These are phyloP conservation scores for Drosophila melanosoma DNA, from an alignment of 2,888 invertebrate species.

Conservation along the genomic window DNA sequence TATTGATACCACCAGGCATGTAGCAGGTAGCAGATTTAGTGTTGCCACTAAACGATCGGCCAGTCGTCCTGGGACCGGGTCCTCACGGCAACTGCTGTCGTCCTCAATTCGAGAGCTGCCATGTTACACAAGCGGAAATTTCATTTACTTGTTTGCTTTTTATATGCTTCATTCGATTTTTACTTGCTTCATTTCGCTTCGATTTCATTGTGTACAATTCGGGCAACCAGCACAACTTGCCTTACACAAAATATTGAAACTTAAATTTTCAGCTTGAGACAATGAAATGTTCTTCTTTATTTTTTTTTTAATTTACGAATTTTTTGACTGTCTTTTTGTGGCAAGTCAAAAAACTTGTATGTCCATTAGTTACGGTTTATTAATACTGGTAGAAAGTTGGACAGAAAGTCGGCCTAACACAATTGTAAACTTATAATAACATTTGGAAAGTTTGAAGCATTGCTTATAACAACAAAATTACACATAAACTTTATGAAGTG, in stretches of 20 bases:
- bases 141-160: constrained; percentile 77
- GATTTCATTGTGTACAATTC: constrained; percentile 44
- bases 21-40: constrained; percentile 40
- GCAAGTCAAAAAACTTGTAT: constrained; percentile 20
- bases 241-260: constrained; percentile 39
- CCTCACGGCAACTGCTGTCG: constrained; percentile 12
- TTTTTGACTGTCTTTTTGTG: constrained; percentile 16
- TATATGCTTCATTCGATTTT: constrained; percentile 54
- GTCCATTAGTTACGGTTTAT: constrained; percentile 74
- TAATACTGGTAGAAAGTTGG: constrained; percentile 52
- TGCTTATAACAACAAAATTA: constrained; percentile 73
- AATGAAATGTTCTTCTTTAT: background rate
- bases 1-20: constrained; percentile 41
- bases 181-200: constrained; percentile 15
- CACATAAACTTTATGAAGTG: constrained; percentile 72
- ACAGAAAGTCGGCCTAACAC: constrained; percentile 57
- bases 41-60: constrained; percentile 44
- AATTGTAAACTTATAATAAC: constrained; percentile 78
- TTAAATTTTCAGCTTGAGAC: constrained; percentile 34
- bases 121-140: constrained; percentile 69
- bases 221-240: constrained; percentile 29
- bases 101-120: constrained; percentile 8
- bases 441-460: constrained; percentile 63
- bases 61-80: constrained; percentile 16
- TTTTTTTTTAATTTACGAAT: background rate